Percentiles rank a stretch among this genome's conserved stretches.
phyloP scores from a whole-genome alignment of 2,888 invertebrate species.

The Listrodromus nycthemerus region DNA sequence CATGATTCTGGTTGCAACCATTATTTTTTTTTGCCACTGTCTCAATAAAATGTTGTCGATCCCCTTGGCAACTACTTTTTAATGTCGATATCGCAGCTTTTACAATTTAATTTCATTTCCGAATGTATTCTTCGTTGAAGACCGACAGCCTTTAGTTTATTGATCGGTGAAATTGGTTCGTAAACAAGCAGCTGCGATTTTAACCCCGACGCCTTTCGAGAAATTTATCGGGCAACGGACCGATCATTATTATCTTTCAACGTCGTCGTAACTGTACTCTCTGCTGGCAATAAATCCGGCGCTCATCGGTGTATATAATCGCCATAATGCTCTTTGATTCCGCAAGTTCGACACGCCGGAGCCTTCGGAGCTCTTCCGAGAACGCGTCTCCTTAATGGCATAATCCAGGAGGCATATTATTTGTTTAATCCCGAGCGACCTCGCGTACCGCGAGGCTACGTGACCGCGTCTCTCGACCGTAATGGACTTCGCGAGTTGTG shows the following conservation, averaged over 20 bases:
- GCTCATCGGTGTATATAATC: conserved; percentile 23
- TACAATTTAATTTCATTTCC: too few relatives aligned
- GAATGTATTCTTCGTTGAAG: too few relatives aligned
- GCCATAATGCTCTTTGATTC: conserved; percentile 41
- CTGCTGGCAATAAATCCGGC: conserved; percentile 23
- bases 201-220: conserved; percentile 54
- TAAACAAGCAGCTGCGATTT: too few relatives aligned
- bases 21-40: too few relatives aligned
- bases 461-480: conserved; percentile 30
- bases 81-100: too few relatives aligned
- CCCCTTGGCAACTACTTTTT: too few relatives aligned
- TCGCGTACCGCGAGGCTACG: conserved; percentile 24
- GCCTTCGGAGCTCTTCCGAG: conserved; percentile 46
- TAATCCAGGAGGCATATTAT: conserved; percentile 60
- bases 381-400: conserved; percentile 43
- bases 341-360: conserved; percentile 16
- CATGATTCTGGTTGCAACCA: too few relatives aligned
- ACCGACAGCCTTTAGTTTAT: too few relatives aligned
- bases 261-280: conserved; percentile 31
- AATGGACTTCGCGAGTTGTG: background rate
- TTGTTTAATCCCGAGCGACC: conserved; percentile 56
- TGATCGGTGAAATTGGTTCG: too few relatives aligned
- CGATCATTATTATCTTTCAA: conserved; percentile 57
- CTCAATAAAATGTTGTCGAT: too few relatives aligned
- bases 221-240: conserved; percentile 62